Evolutionary conservation across 1,140 invertebrate species (phyloP).

Genomic region (Archegozetes longisetosus): DNA sequence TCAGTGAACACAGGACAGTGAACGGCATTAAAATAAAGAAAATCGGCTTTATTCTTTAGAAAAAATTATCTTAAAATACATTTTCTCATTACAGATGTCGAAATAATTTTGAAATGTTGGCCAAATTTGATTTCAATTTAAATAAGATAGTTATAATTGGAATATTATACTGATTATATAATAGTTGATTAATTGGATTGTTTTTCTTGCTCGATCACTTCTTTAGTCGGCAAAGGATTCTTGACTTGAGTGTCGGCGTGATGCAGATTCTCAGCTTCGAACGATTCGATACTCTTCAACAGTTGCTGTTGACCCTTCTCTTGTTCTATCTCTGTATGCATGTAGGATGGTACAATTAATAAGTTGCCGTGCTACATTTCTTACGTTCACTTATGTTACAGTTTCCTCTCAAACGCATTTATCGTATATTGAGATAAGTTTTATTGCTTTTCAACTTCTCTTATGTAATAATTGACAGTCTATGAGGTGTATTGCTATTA

Average conservation of each 20-base stretch:
- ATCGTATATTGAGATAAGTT: background rate
- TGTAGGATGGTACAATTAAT: constrained; percentile 20
- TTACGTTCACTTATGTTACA: too few species aligned
- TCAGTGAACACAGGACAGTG: too few species aligned
- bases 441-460: background rate
- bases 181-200: too few species aligned
- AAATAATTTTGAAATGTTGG: too few species aligned
- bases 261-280: constrained; percentile 64
- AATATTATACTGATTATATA: too few species aligned
- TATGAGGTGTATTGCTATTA: background rate
- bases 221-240: constrained; percentile 68
- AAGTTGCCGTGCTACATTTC: too few species aligned
- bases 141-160: too few species aligned
- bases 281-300: constrained; percentile 71
- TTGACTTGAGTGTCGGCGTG: constrained; percentile 76
- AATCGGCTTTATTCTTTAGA: too few species aligned
- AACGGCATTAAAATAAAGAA: too few species aligned
- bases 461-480: background rate
- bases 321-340: constrained; percentile 54
- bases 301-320: constrained; percentile 72
- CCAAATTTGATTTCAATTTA: too few species aligned
- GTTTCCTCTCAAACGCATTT: background rate
- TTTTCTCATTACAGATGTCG: too few species aligned
- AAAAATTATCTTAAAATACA: too few species aligned
- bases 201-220: constrained; percentile 31